phyloP scores from a whole-genome alignment of 2,888 invertebrate genomes.

The Eilema caniola region DNA sequence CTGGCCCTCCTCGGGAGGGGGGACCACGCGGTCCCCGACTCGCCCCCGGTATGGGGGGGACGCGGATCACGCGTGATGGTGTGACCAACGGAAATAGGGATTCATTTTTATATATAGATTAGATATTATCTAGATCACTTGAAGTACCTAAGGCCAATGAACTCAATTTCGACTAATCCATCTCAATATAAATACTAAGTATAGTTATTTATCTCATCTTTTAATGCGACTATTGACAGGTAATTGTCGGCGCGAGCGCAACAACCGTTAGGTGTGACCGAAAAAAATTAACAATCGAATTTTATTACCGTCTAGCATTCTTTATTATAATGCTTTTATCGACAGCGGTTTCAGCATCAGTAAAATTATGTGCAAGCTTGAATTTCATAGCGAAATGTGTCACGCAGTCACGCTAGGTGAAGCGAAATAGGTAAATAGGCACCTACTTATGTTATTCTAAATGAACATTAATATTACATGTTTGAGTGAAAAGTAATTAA shows the following conservation, averaged over 20 bases:
- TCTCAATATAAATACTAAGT: neutral
- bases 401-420: neutral
- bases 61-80: no score
- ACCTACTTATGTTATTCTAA: neutral
- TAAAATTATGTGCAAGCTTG: conserved; percentile 16
- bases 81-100: no score
- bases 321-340: conserved; percentile 29
- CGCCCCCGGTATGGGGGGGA: no score
- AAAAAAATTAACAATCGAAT: conserved; percentile 44
- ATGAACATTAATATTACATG: conserved; percentile 32
- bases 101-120: no score
- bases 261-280: conserved; percentile 55
- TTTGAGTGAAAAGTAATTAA: conserved; percentile 35
- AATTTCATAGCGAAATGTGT: conserved; percentile 34
- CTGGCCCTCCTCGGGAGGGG: no score
- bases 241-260: conserved; percentile 52
- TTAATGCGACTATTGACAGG: neutral
- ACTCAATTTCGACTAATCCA: conserved; percentile 1
- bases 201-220: conserved; percentile 1
- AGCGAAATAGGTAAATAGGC: neutral
- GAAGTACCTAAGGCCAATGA: neutral
- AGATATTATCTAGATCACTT: neutral
- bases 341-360: conserved; percentile 23
- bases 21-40: no score
- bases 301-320: conserved; percentile 20